Evolutionary conservation across 2,113 vertebrate species (phyloP), one percentile per base, ranked within the genome.

Genomic region (Zingel zingel): DNA sequence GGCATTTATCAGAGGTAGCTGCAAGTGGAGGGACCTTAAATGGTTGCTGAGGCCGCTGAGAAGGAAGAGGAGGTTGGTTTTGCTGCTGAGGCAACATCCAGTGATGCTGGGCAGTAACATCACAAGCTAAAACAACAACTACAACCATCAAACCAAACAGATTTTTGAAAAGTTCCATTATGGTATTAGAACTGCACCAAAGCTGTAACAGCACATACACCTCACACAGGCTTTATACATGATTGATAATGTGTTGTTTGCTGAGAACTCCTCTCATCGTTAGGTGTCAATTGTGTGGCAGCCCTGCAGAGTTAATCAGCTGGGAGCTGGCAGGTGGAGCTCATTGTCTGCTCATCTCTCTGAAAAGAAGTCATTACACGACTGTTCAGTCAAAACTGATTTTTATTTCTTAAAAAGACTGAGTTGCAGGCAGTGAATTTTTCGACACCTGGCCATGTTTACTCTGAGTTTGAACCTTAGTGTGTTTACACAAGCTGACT

Each of bases 251-350:
- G 72, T 1, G 6, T 13, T 14, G 71, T 72, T 71, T 27, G 57
- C 66, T 30, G 9, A 64, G 74, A 80, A 59, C 48, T 50, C 86
- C 87, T 86, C 82, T 78, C 64, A 9, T 94, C 80, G 57, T 93
- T 85, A 92, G 80, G 58, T 85, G 74, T 86, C 77, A 86, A 92
- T 82, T 77, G 69, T 53, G 61, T 76, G 65, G 70, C 89, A 89
- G 88, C 83, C 86, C 66, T 89, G 92, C 79, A 79, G 88, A 90
- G 86, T 79, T 93, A 89, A 90, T 93, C 82, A 87, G 79, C 74
- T 63, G 69, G 47, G 47, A 59, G 85, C 79, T 79, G 86, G 84
- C 91, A 93, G 92, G 83, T 93, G 88, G 72, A 89, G 72, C 77
- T 84, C 50, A 83, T 90, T 84, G 83, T 85, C 77, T 81, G 82